Percentiles rank a stretch among this genome's conserved stretches.
Evolutionary conservation across 1,140 invertebrate species (phyloP).

Genomic region (Neodiprion lecontei): DNA sequence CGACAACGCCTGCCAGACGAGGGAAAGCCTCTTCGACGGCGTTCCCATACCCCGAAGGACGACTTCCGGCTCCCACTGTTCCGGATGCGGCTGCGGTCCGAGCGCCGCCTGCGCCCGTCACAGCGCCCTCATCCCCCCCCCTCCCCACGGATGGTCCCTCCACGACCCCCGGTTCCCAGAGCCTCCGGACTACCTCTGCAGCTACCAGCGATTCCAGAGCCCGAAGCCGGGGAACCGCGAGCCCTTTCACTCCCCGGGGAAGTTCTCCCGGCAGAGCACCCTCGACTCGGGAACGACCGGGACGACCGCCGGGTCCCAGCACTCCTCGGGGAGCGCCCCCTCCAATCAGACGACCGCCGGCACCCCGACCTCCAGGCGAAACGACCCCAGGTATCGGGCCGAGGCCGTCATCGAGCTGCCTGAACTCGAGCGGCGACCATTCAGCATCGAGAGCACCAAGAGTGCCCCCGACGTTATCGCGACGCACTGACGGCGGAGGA

Average conservation of each 20-base stretch:
- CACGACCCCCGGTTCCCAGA: conserved; percentile 45
- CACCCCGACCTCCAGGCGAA: conserved; percentile 5
- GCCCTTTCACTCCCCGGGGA: conserved; percentile 22
- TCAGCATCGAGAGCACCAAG: conserved; percentile 80
- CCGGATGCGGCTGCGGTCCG: conserved; percentile 35
- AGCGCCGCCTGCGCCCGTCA: conserved; percentile 19
- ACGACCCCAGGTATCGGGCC: conserved; percentile 64
- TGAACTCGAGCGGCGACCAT: conserved; percentile 66
- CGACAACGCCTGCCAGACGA: conserved; percentile 80
- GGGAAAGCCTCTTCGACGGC: conserved; percentile 76
- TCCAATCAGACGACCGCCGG: conserved; percentile 18
- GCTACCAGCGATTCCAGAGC: conserved; percentile 47
- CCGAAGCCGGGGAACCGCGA: conserved; percentile 42
- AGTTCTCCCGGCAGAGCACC: conserved; percentile 57
- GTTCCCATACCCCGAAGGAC: conserved; percentile 40
- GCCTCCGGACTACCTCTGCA: conserved; percentile 35
- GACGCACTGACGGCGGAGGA: conserved; percentile 74
- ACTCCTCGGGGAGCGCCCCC: conserved; percentile 36
- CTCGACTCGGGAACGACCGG: conserved; percentile 65
- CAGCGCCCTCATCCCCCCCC: conserved; percentile 47
- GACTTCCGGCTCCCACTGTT: conserved; percentile 38
- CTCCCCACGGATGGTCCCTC: conserved; percentile 48
- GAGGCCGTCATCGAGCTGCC: conserved; percentile 73
- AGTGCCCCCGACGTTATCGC: conserved; percentile 88
- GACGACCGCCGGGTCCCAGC: conserved; percentile 47